These are phyloP conservation scores for Enteromius treurensis DNA, from an alignment of 2,797 vertebrate species.

Conservation along the genomic window DNA sequence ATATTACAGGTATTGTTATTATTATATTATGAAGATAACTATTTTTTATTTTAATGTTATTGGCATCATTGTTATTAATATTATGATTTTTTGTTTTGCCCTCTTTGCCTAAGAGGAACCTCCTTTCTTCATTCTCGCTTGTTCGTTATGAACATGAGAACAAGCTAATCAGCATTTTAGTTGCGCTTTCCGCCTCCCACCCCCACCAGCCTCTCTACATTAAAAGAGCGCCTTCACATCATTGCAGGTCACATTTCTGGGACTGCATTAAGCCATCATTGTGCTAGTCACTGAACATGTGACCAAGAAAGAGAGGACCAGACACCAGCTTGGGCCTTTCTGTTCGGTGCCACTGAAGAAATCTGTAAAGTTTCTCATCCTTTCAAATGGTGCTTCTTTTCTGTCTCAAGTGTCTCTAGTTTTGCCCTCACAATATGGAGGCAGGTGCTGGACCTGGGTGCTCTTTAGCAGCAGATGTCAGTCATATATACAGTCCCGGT, in stretches of 20 bases:
- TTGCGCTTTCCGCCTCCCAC: constrained; percentile 37
- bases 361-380: constrained; percentile 32
- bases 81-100: constrained; percentile 60
- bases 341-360: constrained; percentile 40
- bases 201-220: constrained; percentile 55
- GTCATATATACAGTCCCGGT: constrained; percentile 38
- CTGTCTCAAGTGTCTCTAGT: constrained; percentile 67
- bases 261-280: constrained; percentile 39
- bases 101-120: constrained; percentile 67
- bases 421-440: constrained; percentile 65
- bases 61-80: constrained; percentile 66
- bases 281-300: constrained; percentile 28
- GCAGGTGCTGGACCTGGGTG: constrained; percentile 74
- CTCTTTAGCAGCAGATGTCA: constrained; percentile 58
- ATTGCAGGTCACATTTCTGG: constrained; percentile 33
- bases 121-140: constrained; percentile 81
- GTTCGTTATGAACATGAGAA: constrained; percentile 50
- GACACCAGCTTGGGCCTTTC: constrained; percentile 28
- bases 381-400: constrained; percentile 78
- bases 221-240: constrained; percentile 46
- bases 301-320: constrained; percentile 31
- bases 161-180: constrained; percentile 55
- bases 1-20: constrained; percentile 84
- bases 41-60: constrained; percentile 66
- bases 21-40: constrained; percentile 69